Conservation (phyloP, 2,888 invertebrate genomes). For the Gortyna flavago region DNA sequence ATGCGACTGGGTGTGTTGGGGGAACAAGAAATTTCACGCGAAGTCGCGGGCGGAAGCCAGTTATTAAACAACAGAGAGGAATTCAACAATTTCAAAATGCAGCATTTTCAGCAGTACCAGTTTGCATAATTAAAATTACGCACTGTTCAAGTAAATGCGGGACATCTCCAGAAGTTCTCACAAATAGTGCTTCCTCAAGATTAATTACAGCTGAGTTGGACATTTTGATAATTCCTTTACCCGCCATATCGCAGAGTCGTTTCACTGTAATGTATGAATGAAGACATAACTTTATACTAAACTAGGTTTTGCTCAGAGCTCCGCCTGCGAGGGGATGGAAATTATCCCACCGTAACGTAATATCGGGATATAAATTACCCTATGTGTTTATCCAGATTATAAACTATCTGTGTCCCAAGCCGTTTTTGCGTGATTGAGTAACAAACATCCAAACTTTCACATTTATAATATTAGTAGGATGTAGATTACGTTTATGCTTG, state of each 20-base stretch:
- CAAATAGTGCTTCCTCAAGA: slow-evolving; percentile 8
- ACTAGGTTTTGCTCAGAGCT: not conserved
- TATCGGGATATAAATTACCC: no score
- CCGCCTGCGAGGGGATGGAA: not conserved
- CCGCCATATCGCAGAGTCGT: not conserved
- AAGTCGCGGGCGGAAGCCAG: not conserved
- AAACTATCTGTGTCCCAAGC: not conserved
- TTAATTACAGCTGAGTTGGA: not conserved
- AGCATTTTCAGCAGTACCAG: not conserved
- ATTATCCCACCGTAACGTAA: no score
- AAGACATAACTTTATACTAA: not conserved
- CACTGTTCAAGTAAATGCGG: slow-evolving; percentile 31
- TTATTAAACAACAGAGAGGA: not conserved
- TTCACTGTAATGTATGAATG: slow-evolving; percentile 8
- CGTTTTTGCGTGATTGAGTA: not conserved
- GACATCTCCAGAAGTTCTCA: not conserved
- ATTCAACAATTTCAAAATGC: not conserved
- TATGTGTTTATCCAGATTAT: not conserved
- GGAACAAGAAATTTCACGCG: not conserved
- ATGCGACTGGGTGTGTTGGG: not conserved
- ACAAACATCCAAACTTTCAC: not conserved
- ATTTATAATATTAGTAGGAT: not conserved
- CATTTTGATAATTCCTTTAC: slow-evolving; percentile 17
- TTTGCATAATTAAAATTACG: slow-evolving; percentile 3
- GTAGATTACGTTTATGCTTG: not conserved